Percentiles rank a stretch among this genome's conserved stretches.
Evolutionary conservation across 2,113 vertebrate species (phyloP).

Genomic region (Dasyprocta punctata): DNA sequence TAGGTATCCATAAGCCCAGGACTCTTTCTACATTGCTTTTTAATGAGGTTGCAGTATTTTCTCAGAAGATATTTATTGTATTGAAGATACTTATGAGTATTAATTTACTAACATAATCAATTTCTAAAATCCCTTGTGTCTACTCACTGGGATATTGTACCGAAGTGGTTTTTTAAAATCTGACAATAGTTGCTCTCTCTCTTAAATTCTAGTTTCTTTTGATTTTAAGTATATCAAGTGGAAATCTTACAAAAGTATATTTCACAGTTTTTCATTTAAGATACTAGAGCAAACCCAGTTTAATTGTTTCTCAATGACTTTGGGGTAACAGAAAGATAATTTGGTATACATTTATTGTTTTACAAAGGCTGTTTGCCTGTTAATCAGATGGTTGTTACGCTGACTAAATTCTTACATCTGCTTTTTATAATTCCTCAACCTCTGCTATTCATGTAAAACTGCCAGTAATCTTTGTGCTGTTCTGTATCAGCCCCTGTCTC

Average conservation of each 20-base stretch:
- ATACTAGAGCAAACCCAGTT: neutral
- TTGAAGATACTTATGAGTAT: neutral
- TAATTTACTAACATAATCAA: neutral
- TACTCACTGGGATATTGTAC: neutral
- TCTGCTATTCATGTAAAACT: neutral
- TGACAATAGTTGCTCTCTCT: neutral
- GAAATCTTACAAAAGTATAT: neutral
- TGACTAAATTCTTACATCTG: constrained; percentile 22
- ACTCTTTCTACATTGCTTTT: constrained; percentile 10
- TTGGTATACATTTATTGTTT: neutral
- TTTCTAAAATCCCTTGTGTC: neutral
- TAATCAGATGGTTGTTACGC: neutral
- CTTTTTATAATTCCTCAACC: neutral
- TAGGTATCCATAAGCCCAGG: neutral
- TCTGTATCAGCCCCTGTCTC: neutral
- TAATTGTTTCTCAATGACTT: neutral
- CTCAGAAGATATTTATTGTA: neutral
- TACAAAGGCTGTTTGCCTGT: neutral
- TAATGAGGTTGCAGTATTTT: neutral
- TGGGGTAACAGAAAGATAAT: neutral
- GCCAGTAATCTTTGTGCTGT: neutral
- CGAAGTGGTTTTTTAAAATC: constrained; percentile 6
- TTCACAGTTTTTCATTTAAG: neutral
- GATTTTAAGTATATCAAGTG: constrained; percentile 12
- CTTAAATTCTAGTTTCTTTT: neutral